Evolutionary conservation across 1,140 invertebrate genomes (phyloP), one percentile per base, ranked within the genome.

Genomic region (Epicauta chinensis): DNA sequence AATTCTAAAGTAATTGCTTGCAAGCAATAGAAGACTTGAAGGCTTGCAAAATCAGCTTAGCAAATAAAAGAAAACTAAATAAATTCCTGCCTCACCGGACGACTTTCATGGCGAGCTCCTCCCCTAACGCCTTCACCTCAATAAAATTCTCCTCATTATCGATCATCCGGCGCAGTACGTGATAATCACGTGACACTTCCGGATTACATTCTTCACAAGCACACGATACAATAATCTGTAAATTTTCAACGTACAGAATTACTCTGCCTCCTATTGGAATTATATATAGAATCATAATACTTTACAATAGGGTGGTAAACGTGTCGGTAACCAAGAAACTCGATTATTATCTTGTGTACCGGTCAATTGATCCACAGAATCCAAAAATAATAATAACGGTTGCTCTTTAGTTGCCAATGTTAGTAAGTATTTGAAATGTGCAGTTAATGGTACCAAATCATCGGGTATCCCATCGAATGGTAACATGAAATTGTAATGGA

Each of bases 331-430:
- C 96, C 96, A 99, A 0, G 94, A 91, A 31, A 98, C 82, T 71
- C 96, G 94, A 68, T 97, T 97, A 30, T 92, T 89, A 59, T 91
- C 91, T 59, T 93, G 91, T 0, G 89, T 84, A 4, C 92, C 91
- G n/a, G 93, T 97, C 14, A 98, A 72, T 70, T 97, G 92, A 76
- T 97, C 93, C 0, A 97, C 88, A 5, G 91, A 94, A 68, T 97
- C 93, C 50, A 97, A 72, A 68, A 93, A 94, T 10, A 97, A 74
- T 1, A 93, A 73, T 11, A 96, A 75, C 1, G 92, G 91, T 66
- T 93, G 89, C 55, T 92, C 82, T 16, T 75, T 62, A 2, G 78
- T 87, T 1, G 91, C 91, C 63, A 86, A 78, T 11, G 86, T 90
- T 36, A 98, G 73, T 16, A 99, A 75, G 63, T 94, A 86, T 73